Conservation (phyloP, 2,113 vertebrate species). For the Furnarius figulus region DNA sequence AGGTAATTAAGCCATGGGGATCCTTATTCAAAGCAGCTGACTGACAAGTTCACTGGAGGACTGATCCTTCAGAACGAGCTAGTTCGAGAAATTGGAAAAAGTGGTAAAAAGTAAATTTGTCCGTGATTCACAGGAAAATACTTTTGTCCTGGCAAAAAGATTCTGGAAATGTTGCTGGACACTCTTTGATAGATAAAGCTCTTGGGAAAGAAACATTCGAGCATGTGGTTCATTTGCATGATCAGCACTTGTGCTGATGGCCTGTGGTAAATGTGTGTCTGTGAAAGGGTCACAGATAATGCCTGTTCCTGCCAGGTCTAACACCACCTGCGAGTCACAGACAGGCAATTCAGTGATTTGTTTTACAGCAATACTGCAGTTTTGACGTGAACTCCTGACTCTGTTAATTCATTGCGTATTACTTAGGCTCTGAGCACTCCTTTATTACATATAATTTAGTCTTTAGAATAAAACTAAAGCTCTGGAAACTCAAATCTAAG, state of each 20-base stretch:
- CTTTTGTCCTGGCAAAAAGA: neutral
- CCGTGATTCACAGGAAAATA: rapidly evolving
- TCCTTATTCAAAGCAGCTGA: neutral
- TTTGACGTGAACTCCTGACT: neutral
- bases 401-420: neutral
- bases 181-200: neutral
- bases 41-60: neutral
- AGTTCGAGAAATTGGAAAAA: neutral
- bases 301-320: neutral
- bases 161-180: neutral
- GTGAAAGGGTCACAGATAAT: neutral
- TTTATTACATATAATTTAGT: neutral
- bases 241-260: neutral
- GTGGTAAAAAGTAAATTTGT: neutral
- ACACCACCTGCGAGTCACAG: neutral
- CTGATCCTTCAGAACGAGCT: neutral
- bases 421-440: neutral
- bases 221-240: neutral
- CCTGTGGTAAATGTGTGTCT: neutral
- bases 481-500: neutral
- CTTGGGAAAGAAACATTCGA: neutral
- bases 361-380: neutral
- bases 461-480: neutral
- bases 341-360: neutral
- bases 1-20: neutral